Percentiles rank a stretch among this genome's conserved stretches.
phyloP scores from a whole-genome alignment of 2,797 vertebrate species.

The Cryptoblepharus egeriae region DNA sequence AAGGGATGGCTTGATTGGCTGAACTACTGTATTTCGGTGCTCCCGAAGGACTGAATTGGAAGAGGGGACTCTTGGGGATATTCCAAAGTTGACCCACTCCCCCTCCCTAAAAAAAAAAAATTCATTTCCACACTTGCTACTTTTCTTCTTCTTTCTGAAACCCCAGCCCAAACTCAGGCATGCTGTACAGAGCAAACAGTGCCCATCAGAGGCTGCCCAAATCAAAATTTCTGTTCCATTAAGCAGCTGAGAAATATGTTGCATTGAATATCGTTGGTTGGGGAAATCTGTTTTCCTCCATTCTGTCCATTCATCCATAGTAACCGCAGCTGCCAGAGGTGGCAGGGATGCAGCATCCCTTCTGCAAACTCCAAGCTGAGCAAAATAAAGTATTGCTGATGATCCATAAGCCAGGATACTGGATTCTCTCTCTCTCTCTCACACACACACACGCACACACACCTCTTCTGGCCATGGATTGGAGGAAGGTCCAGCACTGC shows the following conservation, averaged over 20 bases:
- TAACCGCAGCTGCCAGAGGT: slow-evolving; percentile 66
- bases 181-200: slow-evolving; percentile 53
- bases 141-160: slow-evolving; percentile 43
- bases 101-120: slow-evolving; percentile 53
- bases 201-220: slow-evolving; percentile 70
- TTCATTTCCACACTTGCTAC: slow-evolving; percentile 68
- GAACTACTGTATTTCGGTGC: slow-evolving; percentile 57
- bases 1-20: slow-evolving; percentile 25
- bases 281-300: slow-evolving; percentile 75
- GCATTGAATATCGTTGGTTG: slow-evolving; percentile 73
- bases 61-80: slow-evolving; percentile 52
- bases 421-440: too few relatives aligned
- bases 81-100: slow-evolving; percentile 61
- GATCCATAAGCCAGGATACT: not conserved
- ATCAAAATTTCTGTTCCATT: slow-evolving; percentile 79
- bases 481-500: too few relatives aligned
- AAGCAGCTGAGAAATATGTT: slow-evolving; percentile 79
- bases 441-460: too few relatives aligned
- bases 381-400: not conserved
- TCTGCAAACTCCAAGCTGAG: slow-evolving; percentile 24
- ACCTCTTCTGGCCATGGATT: too few relatives aligned
- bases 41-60: slow-evolving; percentile 44
- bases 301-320: slow-evolving; percentile 67
- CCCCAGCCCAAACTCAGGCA: not conserved
- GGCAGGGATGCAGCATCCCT: slow-evolving; percentile 45